phyloP scores from a whole-genome alignment of 1,140 invertebrate genomes.

The Uloborus diversus region DNA sequence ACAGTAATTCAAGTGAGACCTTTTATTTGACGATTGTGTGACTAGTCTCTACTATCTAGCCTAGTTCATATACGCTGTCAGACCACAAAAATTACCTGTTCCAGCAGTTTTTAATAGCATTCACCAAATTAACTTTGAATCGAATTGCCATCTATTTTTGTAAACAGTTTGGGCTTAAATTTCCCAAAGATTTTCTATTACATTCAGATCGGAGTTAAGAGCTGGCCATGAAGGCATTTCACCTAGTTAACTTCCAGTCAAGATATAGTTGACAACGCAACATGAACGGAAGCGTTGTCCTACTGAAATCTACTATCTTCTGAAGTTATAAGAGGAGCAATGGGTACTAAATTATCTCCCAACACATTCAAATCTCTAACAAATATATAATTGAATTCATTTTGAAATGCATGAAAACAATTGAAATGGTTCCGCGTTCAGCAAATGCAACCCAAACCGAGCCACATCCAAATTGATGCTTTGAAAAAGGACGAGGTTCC shows the following conservation, averaged over 20 bases:
- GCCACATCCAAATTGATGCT: background rate
- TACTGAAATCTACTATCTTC: background rate
- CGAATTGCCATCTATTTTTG: background rate
- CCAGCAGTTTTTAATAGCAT: background rate
- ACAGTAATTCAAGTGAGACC: too few relatives aligned
- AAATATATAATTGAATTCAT: too few relatives aligned
- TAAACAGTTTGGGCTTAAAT: background rate
- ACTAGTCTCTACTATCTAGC: too few relatives aligned
- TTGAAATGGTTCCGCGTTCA: background rate
- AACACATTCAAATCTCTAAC: too few relatives aligned
- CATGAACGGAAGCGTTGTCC: background rate
- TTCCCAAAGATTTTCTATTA: background rate
- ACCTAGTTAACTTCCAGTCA: too few relatives aligned
- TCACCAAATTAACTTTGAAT: too few relatives aligned
- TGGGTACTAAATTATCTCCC: background rate
- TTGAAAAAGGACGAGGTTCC: background rate
- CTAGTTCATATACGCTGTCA: too few relatives aligned
- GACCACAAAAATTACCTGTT: background rate
- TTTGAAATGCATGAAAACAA: too few relatives aligned
- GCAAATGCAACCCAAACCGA: background rate
- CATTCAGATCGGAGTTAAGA: background rate
- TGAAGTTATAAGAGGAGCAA: background rate
- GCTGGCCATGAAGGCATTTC: background rate
- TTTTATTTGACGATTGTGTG: too few relatives aligned
- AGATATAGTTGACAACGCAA: background rate